These are phyloP conservation scores for Craseonycteris thonglongyai DNA, from an alignment of 2,113 vertebrate genomes.

Conservation along the genomic window DNA sequence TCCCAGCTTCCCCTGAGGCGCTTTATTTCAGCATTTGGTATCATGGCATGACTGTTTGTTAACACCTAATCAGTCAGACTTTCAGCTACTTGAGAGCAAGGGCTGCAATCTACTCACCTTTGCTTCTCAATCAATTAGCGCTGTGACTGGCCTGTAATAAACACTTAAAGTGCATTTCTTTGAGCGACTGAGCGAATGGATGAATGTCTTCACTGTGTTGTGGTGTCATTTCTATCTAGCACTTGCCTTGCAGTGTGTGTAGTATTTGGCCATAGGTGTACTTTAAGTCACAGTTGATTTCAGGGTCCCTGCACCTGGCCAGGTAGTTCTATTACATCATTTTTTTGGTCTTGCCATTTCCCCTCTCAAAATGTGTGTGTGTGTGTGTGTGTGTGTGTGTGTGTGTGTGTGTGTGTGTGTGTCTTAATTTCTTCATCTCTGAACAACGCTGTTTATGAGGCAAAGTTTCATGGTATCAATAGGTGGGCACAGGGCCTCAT, in stretches of 20 bases:
- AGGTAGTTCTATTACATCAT: not conserved
- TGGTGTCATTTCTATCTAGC: not conserved
- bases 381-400: no score
- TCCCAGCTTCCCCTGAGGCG: no score
- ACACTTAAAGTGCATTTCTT: not conserved
- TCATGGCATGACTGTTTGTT: not conserved
- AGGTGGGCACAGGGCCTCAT: not conserved
- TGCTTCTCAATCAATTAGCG: not conserved
- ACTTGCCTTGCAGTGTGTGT: not conserved
- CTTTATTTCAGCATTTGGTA: not conserved
- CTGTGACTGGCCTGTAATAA: not conserved
- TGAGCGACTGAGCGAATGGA: not conserved
- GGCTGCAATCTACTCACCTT: not conserved
- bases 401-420: no score
- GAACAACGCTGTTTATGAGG: not conserved
- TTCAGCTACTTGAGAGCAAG: not conserved
- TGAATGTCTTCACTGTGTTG: not conserved
- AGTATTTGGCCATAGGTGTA: not conserved
- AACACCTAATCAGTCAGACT: not conserved
- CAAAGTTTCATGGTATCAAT: not conserved
- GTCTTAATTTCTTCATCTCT: no score
- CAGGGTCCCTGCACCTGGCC: not conserved
- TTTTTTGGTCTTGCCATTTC: not conserved
- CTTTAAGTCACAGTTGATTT: not conserved
- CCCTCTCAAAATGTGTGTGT: not conserved